Evolutionary conservation across 2,113 vertebrate genomes (phyloP).

Genomic region (Plecturocebus donacophilus): DNA sequence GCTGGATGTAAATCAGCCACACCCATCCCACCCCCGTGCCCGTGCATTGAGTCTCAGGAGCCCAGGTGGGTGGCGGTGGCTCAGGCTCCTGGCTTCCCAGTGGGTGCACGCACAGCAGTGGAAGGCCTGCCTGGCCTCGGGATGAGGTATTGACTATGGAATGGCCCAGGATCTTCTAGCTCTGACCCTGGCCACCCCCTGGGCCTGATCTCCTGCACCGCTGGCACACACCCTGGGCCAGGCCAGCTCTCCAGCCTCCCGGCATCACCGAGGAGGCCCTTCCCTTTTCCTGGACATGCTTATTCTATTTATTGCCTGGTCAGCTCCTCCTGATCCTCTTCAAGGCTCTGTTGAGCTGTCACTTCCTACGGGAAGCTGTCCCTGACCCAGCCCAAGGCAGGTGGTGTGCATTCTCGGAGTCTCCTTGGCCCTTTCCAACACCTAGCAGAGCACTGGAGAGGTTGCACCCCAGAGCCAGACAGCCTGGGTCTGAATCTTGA

Average conservation of each 20-base stretch:
- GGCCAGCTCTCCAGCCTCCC: neutral
- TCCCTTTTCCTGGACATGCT: neutral
- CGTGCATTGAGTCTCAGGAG: neutral
- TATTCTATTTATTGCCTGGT: neutral
- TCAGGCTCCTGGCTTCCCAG: neutral
- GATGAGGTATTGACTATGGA: neutral
- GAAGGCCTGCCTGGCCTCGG: neutral
- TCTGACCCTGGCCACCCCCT: neutral
- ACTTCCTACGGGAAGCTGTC: neutral
- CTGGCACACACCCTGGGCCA: fast-evolving
- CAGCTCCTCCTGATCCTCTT: neutral
- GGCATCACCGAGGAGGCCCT: no score
- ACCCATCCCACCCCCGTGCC: neutral
- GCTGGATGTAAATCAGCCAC: constrained; percentile 80
- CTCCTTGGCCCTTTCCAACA: neutral
- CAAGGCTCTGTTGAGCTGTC: neutral
- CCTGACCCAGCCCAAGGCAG: neutral
- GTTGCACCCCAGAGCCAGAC: neutral
- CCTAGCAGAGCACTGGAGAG: neutral
- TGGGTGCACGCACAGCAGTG: fast-evolving
- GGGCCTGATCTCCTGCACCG: no score
- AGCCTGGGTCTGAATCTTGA: neutral
- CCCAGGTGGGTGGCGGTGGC: no score
- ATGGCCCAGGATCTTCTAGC: neutral
- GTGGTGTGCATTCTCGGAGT: neutral